A percentile compares a stretch with the other conserved stretches of the same genome.
Conservation (phyloP, 2,113 vertebrate species). For the Chaetodon trifascialis region DNA sequence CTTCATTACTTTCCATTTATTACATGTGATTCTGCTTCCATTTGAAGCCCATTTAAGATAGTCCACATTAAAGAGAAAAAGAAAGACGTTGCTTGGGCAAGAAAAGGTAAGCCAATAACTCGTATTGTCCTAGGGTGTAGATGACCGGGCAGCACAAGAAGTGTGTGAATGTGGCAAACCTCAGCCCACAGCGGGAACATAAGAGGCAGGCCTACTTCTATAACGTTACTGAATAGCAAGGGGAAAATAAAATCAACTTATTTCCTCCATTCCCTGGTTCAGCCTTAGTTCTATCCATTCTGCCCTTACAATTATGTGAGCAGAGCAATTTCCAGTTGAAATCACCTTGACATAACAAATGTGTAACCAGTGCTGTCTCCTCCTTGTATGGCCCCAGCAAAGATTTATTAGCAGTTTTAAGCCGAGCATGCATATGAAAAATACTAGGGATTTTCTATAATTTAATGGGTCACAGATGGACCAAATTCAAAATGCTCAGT, state of each 20-base stretch:
- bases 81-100: slow-evolving; percentile 15
- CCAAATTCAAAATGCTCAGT: slow-evolving; percentile 71
- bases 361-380: slow-evolving; percentile 46
- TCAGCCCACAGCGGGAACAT: slow-evolving; percentile 14
- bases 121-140: slow-evolving; percentile 6
- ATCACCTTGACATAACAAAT: slow-evolving; percentile 70
- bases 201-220: slow-evolving; percentile 10
- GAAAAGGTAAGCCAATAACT: slow-evolving; percentile 30
- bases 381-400: slow-evolving; percentile 49
- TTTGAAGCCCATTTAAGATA: slow-evolving; percentile 25
- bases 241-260: slow-evolving; percentile 38
- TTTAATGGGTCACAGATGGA: slow-evolving; percentile 73
- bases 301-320: slow-evolving; percentile 58
- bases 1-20: slow-evolving; percentile 55
- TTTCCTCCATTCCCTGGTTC: slow-evolving; percentile 48
- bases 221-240: slow-evolving; percentile 29
- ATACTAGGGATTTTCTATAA: slow-evolving; percentile 69
- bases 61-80: slow-evolving; percentile 15
- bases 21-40: slow-evolving; percentile 42
- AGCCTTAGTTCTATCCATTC: slow-evolving; percentile 56
- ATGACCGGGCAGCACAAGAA: slow-evolving; percentile 6
- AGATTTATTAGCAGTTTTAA: slow-evolving; percentile 75
- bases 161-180: slow-evolving; percentile 14
- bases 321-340: slow-evolving; percentile 72
- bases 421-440: slow-evolving; percentile 58